These are phyloP conservation scores for Orientallactaga bullata DNA, from an alignment of 2,113 vertebrate species.

Conservation along the genomic window DNA sequence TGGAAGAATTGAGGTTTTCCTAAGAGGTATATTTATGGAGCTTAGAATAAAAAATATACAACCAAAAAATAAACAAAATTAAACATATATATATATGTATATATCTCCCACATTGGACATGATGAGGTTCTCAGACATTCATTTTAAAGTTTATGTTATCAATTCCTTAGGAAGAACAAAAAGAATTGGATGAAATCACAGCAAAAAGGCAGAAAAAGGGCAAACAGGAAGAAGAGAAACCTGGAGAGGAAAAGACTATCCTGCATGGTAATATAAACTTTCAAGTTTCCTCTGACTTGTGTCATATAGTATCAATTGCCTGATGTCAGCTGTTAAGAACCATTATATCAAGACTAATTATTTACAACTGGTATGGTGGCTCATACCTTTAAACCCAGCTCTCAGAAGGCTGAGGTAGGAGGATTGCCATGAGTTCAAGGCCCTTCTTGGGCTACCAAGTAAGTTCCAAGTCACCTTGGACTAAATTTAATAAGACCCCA, in stretches of 20 bases:
- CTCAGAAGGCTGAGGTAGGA: too few relatives aligned
- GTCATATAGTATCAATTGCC: not conserved
- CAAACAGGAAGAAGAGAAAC: constrained; percentile 96
- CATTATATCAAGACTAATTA: constrained; percentile 42
- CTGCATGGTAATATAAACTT: constrained; percentile 92
- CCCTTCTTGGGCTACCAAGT: too few relatives aligned
- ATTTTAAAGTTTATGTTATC: constrained; percentile 56
- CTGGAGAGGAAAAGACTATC: constrained; percentile 97
- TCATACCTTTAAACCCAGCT: too few relatives aligned
- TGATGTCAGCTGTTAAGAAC: constrained; percentile 18
- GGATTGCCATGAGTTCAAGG: too few relatives aligned
- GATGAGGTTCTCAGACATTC: not conserved
- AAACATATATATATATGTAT: too few relatives aligned
- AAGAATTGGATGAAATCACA: constrained; percentile 97
- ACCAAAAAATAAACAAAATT: not conserved
- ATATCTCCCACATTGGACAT: not conserved
- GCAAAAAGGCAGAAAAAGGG: constrained; percentile 99
- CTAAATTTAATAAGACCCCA: too few relatives aligned
- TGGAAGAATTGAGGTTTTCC: not conserved
- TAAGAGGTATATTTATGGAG: not conserved
- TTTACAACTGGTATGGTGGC: not conserved
- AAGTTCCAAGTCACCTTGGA: too few relatives aligned
- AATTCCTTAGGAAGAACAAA: constrained; percentile 94
- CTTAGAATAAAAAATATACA: constrained; percentile 28
- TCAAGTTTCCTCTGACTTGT: not conserved